phyloP scores from a whole-genome alignment of 2,888 invertebrate species.

The Antitype chi region DNA sequence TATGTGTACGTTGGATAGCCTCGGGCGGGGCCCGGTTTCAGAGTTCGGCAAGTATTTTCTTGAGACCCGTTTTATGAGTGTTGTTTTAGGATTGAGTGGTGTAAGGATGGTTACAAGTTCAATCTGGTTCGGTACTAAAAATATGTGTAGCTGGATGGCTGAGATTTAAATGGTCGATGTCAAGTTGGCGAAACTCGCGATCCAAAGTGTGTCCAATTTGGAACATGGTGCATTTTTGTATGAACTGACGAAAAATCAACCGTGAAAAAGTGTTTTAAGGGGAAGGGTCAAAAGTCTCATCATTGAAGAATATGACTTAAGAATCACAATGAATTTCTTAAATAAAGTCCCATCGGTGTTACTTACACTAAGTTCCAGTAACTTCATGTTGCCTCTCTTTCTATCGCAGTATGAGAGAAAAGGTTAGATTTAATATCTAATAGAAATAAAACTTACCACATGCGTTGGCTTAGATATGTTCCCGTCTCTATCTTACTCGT shows the following conservation, averaged over 20 bases:
- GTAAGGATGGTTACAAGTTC: background rate
- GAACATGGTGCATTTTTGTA: background rate
- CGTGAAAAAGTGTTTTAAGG: background rate
- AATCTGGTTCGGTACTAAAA: constrained; percentile 12
- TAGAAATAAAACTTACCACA: background rate
- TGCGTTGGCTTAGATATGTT: background rate
- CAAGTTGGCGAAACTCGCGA: background rate
- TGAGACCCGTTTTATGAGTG: constrained; percentile 21
- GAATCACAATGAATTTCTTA: background rate
- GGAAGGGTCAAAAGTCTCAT: background rate
- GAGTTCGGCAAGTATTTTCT: constrained; percentile 37
- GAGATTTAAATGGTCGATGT: background rate
- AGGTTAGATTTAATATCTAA: background rate
- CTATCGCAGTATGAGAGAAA: background rate
- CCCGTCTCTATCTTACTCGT: background rate
- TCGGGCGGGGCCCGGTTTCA: constrained; percentile 58
- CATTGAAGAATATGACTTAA: background rate
- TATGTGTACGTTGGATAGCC: constrained; percentile 71
- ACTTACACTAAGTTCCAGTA: background rate
- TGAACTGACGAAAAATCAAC: background rate
- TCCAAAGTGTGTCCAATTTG: background rate
- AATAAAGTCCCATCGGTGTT: background rate
- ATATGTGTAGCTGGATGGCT: background rate
- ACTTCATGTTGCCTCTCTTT: background rate
- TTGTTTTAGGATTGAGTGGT: constrained; percentile 38